phyloP scores from a whole-genome alignment of 2,113 vertebrate species.

The Eira barbara region DNA sequence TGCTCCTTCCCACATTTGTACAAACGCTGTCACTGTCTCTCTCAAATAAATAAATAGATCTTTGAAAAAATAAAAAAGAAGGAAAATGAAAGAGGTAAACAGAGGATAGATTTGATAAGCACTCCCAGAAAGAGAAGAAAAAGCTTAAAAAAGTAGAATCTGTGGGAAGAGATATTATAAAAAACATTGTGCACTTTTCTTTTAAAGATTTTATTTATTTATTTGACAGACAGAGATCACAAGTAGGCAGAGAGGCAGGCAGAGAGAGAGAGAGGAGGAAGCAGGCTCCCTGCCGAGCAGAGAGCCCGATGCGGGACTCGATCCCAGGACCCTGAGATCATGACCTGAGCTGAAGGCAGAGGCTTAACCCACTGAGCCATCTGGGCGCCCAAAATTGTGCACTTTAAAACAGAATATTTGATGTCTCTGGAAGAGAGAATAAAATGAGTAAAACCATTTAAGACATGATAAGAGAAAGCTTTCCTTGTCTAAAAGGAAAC shows the following conservation, averaged over 20 bases:
- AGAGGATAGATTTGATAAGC: neutral
- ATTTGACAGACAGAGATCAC: too few relatives aligned
- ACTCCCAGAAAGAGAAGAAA: neutral
- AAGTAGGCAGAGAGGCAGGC: too few relatives aligned
- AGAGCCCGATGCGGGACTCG: too few relatives aligned
- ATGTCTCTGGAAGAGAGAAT: neutral
- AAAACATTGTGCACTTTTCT: neutral
- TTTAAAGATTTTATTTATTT: too few relatives aligned
- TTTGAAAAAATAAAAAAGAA: neutral
- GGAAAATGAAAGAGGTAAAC: constrained; percentile 9
- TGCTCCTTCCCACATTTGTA: neutral
- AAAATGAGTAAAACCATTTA: neutral
- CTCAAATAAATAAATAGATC: neutral
- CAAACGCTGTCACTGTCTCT: neutral
- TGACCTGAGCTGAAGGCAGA: too few relatives aligned
- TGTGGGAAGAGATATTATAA: neutral
- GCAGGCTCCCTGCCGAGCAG: too few relatives aligned
- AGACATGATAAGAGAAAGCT: neutral
- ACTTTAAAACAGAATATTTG: neutral
- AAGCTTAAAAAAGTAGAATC: neutral
- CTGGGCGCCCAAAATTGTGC: neutral
- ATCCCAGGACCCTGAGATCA: too few relatives aligned
- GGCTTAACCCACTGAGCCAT: too few relatives aligned
- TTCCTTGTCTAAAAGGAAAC: neutral
- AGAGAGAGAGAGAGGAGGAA: too few relatives aligned